Percentiles rank a stretch among this genome's conserved stretches.
phyloP scores from a whole-genome alignment of 2,888 invertebrate genomes.

The Latrodectus elegans region DNA sequence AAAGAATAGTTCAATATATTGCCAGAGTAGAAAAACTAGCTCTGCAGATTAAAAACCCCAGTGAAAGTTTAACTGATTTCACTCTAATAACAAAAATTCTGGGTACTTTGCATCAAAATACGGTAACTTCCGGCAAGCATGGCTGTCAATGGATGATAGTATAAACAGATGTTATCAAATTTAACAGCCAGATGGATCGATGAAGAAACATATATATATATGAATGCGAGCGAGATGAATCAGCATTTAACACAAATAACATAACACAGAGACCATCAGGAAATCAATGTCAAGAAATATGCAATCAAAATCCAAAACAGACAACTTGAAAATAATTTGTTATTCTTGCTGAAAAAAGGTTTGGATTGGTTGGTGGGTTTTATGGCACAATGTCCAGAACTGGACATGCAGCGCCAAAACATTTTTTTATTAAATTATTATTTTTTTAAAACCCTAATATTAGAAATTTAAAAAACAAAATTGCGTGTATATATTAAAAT shows the following conservation, averaged over 20 bases:
- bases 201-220: neutral
- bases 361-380: too few relatives aligned
- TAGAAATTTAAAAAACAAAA: too few relatives aligned
- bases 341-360: constrained; percentile 5
- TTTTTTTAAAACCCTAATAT: too few relatives aligned
- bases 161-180: too few relatives aligned
- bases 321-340: neutral
- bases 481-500: too few relatives aligned
- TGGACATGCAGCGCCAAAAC: too few relatives aligned
- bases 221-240: neutral
- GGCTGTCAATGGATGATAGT: constrained; percentile 25
- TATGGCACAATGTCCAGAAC: neutral
- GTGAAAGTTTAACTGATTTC: neutral
- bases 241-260: neutral
- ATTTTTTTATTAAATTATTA: too few relatives aligned
- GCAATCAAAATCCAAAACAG: too few relatives aligned
- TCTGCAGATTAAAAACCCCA: neutral
- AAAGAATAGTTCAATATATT: neutral
- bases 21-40: constrained; percentile 17
- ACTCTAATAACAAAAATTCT: neutral
- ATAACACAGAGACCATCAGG: neutral
- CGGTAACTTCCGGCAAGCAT: constrained; percentile 13
- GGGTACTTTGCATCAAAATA: neutral
- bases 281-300: too few relatives aligned
- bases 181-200: too few relatives aligned